Percentiles rank a stretch among this genome's conserved stretches.
Evolutionary conservation across 2,113 vertebrate species (phyloP).

Genomic region (Bos javanicus): DNA sequence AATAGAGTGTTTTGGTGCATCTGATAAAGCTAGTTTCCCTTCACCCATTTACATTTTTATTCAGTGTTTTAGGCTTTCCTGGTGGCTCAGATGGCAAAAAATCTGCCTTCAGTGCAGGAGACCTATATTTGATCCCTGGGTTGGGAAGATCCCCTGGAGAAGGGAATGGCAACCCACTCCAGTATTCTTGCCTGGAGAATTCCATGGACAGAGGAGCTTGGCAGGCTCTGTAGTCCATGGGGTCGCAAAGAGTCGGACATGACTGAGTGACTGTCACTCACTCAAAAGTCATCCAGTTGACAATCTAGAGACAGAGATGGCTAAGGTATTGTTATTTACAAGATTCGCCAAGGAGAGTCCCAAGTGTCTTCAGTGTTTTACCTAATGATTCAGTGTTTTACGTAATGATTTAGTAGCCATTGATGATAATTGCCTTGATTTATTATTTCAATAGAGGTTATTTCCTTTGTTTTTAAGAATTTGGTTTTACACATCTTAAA

Average conservation of each 20-base stretch:
- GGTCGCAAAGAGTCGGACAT: neutral
- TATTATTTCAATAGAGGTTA: conserved; percentile 19
- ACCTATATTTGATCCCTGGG: neutral
- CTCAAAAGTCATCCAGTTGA: neutral
- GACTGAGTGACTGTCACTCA: neutral
- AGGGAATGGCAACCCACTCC: neutral
- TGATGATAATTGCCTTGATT: conserved; percentile 19
- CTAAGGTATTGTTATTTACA: neutral
- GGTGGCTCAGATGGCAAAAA: neutral
- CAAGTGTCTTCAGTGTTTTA: neutral
- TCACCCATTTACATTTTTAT: neutral
- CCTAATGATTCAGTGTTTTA: neutral
- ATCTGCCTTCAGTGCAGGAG: neutral
- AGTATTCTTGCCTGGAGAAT: neutral
- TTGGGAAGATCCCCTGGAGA: neutral
- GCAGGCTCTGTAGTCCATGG: neutral
- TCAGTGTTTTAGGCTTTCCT: neutral
- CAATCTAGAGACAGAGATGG: neutral
- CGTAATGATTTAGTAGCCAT: neutral
- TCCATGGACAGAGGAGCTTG: neutral
- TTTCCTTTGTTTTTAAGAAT: conserved; percentile 29
- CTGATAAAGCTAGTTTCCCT: neutral
- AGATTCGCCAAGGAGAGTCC: neutral
- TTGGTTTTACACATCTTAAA: neutral
- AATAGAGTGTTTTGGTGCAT: neutral